Evolutionary conservation across 1,140 invertebrate species (phyloP), one percentile per base, ranked within the genome.

Genomic region (Drosophila ambigua): DNA sequence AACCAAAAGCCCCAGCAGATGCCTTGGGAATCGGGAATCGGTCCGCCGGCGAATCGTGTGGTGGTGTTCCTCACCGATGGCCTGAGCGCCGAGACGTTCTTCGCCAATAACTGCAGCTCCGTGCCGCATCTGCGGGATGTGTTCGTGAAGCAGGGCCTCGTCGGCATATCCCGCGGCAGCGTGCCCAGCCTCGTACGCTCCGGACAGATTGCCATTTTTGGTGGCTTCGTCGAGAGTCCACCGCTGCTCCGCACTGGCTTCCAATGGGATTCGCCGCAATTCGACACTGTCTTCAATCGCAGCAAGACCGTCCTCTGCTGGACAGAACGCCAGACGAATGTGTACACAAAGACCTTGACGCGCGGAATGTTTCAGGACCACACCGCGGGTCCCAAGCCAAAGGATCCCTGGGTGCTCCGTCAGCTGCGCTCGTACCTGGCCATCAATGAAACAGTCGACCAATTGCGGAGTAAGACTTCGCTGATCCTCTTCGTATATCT

Each of bases 251-350:
- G 23, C 97, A 95, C 92, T 97, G 98, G n/a, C 99, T 98, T 97
- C 97, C 98, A 92, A 95, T 97, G 90, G 99, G 99, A 93, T 96
- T 97, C 9, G 96, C 98, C 9, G 95, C 97, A 0, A 83, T 99
- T 99, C 94, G 98, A 99, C 93, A 98, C 97, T 16, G 94, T 99
- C 2, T 98, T 99, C 81, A 99, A 99, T 94, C 95, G 97, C 92
- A 98, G 79, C 41, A 5, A 20, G 2, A 35, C 54, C 7, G 92
- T 94, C 13, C 94, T 93, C 91, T 92, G 95, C 9, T 99, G 98
- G 96, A 39, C 11, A 39, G 35, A 39, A 5, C 11, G 35, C 4
- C 35, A 39, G 35, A 39, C 35, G 11, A 39, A 39, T 39, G 4
- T 39, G 1, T 39, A 13, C 35, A 13, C 35, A 13, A 39, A 13